Evolutionary conservation across 92 coral and sea anemone species (phyloP).

Genomic region (Nematostella vectensis): DNA sequence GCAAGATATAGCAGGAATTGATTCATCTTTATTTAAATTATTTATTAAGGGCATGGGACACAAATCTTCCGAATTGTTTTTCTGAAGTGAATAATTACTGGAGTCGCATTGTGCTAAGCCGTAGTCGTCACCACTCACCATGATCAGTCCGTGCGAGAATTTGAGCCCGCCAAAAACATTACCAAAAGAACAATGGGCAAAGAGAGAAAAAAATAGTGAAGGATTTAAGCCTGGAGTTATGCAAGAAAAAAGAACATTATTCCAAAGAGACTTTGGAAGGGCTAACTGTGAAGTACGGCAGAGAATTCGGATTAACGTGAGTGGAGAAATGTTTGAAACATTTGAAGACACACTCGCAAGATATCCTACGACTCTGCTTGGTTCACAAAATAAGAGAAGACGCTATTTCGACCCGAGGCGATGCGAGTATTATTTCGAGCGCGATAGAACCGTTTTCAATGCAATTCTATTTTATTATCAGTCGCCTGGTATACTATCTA

Average conservation of each 20-base stretch:
- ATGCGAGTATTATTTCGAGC: conserved; percentile 62
- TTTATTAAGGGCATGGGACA: not conserved
- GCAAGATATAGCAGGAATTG: too few relatives aligned
- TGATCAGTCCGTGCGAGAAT: too few relatives aligned
- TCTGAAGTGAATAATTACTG: conserved; percentile 4
- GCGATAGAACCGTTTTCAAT: conserved; percentile 67
- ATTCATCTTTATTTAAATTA: too few relatives aligned
- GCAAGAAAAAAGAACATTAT: too few relatives aligned
- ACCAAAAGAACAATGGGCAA: too few relatives aligned
- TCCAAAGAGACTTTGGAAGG: not conserved
- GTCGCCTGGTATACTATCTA: conserved; percentile 70
- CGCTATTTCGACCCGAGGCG: conserved; percentile 49
- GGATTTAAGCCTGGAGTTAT: not conserved
- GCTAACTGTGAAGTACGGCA: conserved; percentile 2
- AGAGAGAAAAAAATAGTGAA: not conserved
- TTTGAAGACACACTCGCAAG: conserved; percentile 69
- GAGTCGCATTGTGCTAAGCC: not conserved
- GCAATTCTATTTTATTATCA: conserved; percentile 81
- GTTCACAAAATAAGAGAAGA: conserved; percentile 50
- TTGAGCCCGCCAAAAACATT: too few relatives aligned
- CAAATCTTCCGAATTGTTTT: conserved; percentile 2
- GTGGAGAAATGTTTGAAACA: conserved; percentile 78
- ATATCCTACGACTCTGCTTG: conserved; percentile 67
- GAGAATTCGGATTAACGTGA: conserved; percentile 59
- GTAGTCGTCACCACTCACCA: not conserved